A percentile compares a stretch with the other conserved stretches of the same genome.
phyloP scores from a whole-genome alignment of 1,140 invertebrate species.

The Centruroides sculpturatus region DNA sequence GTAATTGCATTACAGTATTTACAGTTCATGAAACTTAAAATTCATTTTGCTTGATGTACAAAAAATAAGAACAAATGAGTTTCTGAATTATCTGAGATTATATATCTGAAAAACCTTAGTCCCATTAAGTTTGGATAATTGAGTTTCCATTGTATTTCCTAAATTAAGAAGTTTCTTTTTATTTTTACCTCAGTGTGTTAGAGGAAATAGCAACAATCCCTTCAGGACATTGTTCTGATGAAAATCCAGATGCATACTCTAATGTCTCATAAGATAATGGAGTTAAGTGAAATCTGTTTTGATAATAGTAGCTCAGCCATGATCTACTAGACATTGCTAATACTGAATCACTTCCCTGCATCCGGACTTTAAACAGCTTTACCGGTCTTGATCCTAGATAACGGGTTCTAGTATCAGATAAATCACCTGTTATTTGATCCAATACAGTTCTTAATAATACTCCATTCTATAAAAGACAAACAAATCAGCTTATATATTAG shows the following conservation, averaged over 20 bases:
- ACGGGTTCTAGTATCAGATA: slow-evolving; percentile 90
- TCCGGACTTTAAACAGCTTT: slow-evolving; percentile 86
- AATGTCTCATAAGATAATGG: slow-evolving; percentile 91
- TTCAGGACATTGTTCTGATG: slow-evolving; percentile 97
- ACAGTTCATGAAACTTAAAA: no score
- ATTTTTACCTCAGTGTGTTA: slow-evolving; percentile 63
- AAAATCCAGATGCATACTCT: slow-evolving; percentile 96
- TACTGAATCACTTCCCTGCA: slow-evolving; percentile 90
- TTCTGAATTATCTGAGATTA: neutral
- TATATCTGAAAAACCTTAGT: no score
- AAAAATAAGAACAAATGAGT: neutral
- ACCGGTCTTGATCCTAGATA: slow-evolving; percentile 91
- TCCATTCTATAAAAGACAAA: slow-evolving; percentile 59
- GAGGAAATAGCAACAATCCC: slow-evolving; percentile 98
- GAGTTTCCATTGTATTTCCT: slow-evolving; percentile 12
- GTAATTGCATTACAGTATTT: no score
- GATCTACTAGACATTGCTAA: slow-evolving; percentile 94
- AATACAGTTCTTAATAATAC: slow-evolving; percentile 86
- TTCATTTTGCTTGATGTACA: neutral
- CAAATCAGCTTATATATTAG: neutral
- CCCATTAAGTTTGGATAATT: neutral
- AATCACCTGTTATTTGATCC: slow-evolving; percentile 90
- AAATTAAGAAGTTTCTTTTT: no score
- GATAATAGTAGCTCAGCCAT: slow-evolving; percentile 97
- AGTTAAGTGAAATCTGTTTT: slow-evolving; percentile 88